Evolutionary conservation across 2,797 vertebrate genomes (phyloP).

Genomic region (Tauraco hartlaubi): DNA sequence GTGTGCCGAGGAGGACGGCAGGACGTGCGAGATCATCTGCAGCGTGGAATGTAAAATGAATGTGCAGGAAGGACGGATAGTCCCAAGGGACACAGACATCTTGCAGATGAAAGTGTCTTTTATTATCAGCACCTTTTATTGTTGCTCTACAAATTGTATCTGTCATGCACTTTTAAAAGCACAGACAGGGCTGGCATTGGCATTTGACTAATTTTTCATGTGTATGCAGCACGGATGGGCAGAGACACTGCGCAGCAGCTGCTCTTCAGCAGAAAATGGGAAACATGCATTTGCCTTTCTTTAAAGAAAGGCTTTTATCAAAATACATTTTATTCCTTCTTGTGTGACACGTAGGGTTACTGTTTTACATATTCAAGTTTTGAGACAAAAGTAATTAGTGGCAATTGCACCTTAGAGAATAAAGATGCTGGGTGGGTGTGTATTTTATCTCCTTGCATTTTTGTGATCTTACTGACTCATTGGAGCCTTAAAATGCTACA

Average conservation of each 20-base stretch:
- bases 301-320: not conserved
- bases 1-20: not conserved
- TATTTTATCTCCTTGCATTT: constrained; percentile 14
- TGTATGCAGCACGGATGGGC: not conserved
- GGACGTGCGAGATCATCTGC: not conserved
- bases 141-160: not conserved
- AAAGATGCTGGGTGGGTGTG: not conserved
- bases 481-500: not conserved
- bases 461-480: constrained; percentile 41
- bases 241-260: not conserved
- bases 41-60: not conserved
- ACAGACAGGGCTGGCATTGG: not conserved
- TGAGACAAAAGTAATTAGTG: not conserved
- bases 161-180: not conserved
- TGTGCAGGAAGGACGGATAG: not conserved
- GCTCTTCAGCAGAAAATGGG: not conserved
- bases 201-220: not conserved
- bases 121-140: not conserved
- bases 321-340: not conserved
- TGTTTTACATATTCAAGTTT: not conserved
- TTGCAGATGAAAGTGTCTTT: not conserved
- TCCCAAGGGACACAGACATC: not conserved
- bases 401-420: not conserved
- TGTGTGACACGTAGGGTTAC: not conserved
- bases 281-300: not conserved